Base-by-base conservation (phyloP, 2,113 vertebrate genomes). In the Alces alces region DNA sequence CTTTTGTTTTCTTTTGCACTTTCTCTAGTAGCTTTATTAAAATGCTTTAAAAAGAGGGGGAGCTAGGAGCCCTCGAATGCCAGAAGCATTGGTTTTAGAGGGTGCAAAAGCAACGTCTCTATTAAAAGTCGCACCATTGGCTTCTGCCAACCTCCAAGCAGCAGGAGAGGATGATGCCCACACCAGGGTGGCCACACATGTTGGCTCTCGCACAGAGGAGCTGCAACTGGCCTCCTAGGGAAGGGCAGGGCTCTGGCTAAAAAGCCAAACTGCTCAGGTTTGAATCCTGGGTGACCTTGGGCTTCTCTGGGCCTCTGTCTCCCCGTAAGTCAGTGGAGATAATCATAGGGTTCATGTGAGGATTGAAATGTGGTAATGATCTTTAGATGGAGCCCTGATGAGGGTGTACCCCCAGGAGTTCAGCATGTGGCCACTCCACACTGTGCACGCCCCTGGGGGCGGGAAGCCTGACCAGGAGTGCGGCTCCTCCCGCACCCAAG, bases 31-130 rank as follows among this genome's bases (percentile, higher is more conserved):
- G 33, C 33, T 82, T 45, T 82, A 27, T 88, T 61, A 86, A 89
- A 89, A 52, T 79, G 8, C 14, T 70, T 93, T 93, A 60, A 94
- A 84, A 92, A 85, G 58, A 76, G 73, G 33, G 80, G 28, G 76
- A 92, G 5, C 17, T 28, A 91, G 61, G 70, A 82, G 10, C 27
- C 16, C 28, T 33, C 43, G 2, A 39, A 86, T 78, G 70, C 33
- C 5, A 36, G 64, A 52, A 45, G 36, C 89, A 54, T 80, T 87
- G 61, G 64, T 80, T 96, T 96, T 60, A 73, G 86, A 50, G 30
- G 23, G 52, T 23, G 3, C 85, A 64, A 96, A 96, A 80, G 28
- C 27, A 61, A 66, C 12, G 47, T 30, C 5, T 89, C 79, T 76
- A 33, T 19, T 33, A 66, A 73, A 64, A 80, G 58, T 36, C 54